These are phyloP conservation scores for Clistopyga incitator DNA, from an alignment of 2,888 invertebrate genomes.

Conservation along the genomic window DNA sequence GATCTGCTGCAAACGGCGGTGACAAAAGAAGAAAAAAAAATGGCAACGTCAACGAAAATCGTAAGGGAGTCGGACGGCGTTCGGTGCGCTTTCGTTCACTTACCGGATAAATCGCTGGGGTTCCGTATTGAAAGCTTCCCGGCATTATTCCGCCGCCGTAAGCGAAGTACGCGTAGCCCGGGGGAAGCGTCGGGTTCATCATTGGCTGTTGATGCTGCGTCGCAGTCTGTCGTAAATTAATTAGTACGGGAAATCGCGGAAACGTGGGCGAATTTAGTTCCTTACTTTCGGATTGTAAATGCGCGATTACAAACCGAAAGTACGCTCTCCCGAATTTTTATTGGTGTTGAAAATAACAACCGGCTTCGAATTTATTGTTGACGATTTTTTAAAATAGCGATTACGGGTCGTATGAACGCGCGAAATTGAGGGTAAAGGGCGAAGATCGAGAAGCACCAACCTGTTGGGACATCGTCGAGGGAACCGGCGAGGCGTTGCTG, in stretches of 20 bases:
- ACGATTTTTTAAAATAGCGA: too few relatives aligned
- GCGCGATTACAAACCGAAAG: too few relatives aligned
- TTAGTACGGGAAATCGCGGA: constrained; percentile 35
- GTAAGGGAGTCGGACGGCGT: too few relatives aligned
- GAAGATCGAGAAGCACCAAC: constrained; percentile 77
- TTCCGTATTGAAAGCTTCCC: constrained; percentile 90
- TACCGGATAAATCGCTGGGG: constrained; percentile 89
- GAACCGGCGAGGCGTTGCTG: constrained; percentile 93
- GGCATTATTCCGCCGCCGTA: constrained; percentile 89
- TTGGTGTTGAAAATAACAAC: too few relatives aligned
- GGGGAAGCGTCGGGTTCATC: constrained; percentile 88
- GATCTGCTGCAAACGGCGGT: constrained; percentile 86
- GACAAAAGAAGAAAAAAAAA: too few relatives aligned
- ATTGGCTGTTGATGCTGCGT: constrained; percentile 88
- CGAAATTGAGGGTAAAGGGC: too few relatives aligned
- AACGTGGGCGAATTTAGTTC: constrained; percentile 19
- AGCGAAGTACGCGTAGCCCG: constrained; percentile 91
- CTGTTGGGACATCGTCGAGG: constrained; percentile 91
- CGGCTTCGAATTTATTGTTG: too few relatives aligned
- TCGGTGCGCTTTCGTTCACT: too few relatives aligned
- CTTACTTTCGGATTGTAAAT: background rate
- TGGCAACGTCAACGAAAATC: background rate
- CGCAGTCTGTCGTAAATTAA: constrained; percentile 80
- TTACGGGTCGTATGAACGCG: too few relatives aligned
- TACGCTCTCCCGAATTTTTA: too few relatives aligned